Evolutionary conservation across 2,888 invertebrate genomes (phyloP).

Genomic region (Aspidapion aeneum): DNA sequence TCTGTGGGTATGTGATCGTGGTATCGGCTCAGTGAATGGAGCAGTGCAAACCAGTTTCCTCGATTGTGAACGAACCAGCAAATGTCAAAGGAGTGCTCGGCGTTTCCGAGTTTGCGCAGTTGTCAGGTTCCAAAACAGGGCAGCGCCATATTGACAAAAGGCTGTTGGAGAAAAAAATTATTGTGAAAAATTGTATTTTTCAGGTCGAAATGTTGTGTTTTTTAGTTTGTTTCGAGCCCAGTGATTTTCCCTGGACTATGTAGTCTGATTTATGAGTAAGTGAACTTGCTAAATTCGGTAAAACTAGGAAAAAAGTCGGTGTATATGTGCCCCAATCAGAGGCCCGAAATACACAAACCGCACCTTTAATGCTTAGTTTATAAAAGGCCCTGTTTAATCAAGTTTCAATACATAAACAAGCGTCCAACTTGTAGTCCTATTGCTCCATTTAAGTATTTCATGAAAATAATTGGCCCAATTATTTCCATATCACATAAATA

Average conservation of each 20-base stretch:
- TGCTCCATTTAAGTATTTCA: too few species aligned
- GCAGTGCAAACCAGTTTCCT: too few species aligned
- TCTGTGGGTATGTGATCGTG: too few species aligned
- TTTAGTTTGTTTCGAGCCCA: conserved; percentile 9
- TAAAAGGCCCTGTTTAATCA: too few species aligned
- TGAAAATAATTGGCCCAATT: too few species aligned
- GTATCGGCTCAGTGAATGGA: too few species aligned
- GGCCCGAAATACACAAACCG: too few species aligned
- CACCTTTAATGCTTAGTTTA: too few species aligned
- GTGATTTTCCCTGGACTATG: not conserved
- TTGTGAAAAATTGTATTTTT: conserved; percentile 42
- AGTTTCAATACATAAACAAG: too few species aligned
- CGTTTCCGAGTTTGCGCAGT: not conserved
- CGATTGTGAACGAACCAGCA: too few species aligned
- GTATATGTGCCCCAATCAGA: not conserved
- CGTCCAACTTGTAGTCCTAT: too few species aligned
- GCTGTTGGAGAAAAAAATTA: conserved; percentile 55
- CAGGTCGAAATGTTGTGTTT: conserved; percentile 23
- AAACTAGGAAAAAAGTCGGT: not conserved
- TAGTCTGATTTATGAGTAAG: not conserved
- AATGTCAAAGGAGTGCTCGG: not conserved
- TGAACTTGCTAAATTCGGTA: conserved; percentile 17
- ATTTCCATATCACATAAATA: too few species aligned
- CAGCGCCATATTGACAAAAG: conserved; percentile 73
- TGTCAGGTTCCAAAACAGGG: conserved; percentile 45